Base-by-base conservation (phyloP, 2,113 vertebrate species). In the Sinocyclocheilus rhinocerous region DNA sequence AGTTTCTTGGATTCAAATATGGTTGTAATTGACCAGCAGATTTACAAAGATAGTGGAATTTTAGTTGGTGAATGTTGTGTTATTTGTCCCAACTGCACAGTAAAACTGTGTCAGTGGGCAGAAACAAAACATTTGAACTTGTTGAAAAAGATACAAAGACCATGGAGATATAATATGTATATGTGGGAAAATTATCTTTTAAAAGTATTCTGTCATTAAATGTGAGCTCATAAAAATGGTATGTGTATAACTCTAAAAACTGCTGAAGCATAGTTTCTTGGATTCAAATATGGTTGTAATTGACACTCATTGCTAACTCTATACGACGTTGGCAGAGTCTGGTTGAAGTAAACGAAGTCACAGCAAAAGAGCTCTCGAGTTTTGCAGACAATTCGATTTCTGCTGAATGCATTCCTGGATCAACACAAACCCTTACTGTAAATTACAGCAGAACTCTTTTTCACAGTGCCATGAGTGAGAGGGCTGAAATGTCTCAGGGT, bases 311-410 rank as follows among this genome's bases (percentile, higher is more conserved):
- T 13, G 33, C 22, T 18, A 73, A 18, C 39, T 45, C 39, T 82
- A 91, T 99, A 76, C 93, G 97, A 70, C 97, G 93, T 91, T 99
- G 98, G 97, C 97, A 98, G 89, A 97, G 97, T 90, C 92, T 99
- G 45, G 97, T 97, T 0, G 96, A 13, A 42, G 33, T 4, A 9
- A 63, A 80, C 2, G 57, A 61, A 98, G 88, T 97, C 97, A 0
- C 94, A 92, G 26, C 95, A 92, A 95, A 96, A 65, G 96, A 93
- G 36, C 78, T 95, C 90, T 90, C 94, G 0, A 94, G 93, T 22
- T 86, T 96, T 22, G 95, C 96, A 18, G 96, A 16, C 39, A 78
- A 50, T 24, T 42, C 9, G 7, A 24, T n/a, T 72, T 79, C 16
- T 8, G 6, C 61, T 2, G 18, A 82, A 39, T 48, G 26, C 5